These are phyloP conservation scores for Leucosticte australis DNA, from an alignment of 2,113 vertebrate genomes.

Conservation along the genomic window DNA sequence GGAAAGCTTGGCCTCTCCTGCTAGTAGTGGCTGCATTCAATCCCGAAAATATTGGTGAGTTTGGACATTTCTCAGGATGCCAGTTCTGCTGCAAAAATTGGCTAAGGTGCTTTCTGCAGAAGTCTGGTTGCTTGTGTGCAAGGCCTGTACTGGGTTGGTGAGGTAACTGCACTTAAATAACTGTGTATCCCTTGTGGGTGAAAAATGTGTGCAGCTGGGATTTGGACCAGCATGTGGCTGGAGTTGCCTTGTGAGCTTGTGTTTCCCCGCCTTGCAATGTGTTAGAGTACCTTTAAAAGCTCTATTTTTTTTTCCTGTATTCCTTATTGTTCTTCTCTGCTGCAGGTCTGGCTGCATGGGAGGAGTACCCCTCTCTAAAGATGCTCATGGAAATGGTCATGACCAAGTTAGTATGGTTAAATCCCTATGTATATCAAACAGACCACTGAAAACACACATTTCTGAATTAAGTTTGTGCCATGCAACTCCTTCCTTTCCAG, in stretches of 20 bases:
- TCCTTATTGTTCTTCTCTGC: background rate
- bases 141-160: background rate
- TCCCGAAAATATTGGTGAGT: slow-evolving; percentile 94
- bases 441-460: background rate
- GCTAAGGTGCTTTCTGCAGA: background rate
- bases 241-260: background rate
- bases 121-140: background rate
- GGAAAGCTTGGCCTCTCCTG: slow-evolving; percentile 96
- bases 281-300: background rate
- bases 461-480: background rate
- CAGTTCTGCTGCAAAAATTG: background rate
- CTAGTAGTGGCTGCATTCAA: slow-evolving; percentile 96
- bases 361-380: slow-evolving; percentile 94
- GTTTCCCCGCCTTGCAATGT: background rate
- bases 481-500: background rate
- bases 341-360: slow-evolving; percentile 93
- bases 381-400: slow-evolving; percentile 99
- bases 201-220: background rate
- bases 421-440: background rate
- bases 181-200: background rate
- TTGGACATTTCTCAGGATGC: background rate
- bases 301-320: background rate
- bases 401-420: slow-evolving; percentile 85
- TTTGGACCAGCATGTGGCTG: background rate
- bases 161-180: background rate